phyloP scores from a whole-genome alignment of 2,888 invertebrate genomes.

The Dorcus parallelipipedus region DNA sequence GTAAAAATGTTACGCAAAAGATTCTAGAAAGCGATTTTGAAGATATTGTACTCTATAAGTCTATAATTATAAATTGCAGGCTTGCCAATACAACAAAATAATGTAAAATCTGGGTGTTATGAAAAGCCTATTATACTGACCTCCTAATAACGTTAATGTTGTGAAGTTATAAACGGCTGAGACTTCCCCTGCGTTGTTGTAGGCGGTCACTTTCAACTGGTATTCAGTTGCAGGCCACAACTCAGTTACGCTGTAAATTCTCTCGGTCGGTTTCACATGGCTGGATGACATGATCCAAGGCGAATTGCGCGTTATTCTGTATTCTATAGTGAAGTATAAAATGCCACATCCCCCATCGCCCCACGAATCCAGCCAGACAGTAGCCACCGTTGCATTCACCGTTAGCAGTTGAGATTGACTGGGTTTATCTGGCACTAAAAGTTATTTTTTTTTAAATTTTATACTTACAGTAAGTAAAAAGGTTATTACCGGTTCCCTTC shows the following conservation, averaged over 20 bases:
- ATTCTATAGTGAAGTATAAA: slow-evolving; percentile 80
- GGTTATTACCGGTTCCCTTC: slow-evolving; percentile 66
- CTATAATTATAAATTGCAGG: too few species aligned
- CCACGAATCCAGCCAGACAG: slow-evolving; percentile 84
- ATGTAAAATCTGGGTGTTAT: not conserved
- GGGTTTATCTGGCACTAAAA: slow-evolving; percentile 70
- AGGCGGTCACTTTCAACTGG: slow-evolving; percentile 71
- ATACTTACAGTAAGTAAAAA: not conserved
- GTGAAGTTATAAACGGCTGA: slow-evolving; percentile 81
- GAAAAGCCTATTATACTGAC: slow-evolving; percentile 46
- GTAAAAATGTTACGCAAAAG: too few species aligned
- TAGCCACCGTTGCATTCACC: slow-evolving; percentile 81
- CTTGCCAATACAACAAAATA: too few species aligned
- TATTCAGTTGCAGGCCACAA: slow-evolving; percentile 74
- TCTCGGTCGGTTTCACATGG: slow-evolving; percentile 76
- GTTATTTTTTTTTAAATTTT: not conserved
- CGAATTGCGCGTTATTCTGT: slow-evolving; percentile 61
- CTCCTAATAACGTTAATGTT: slow-evolving; percentile 72
- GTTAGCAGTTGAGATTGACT: slow-evolving; percentile 79
- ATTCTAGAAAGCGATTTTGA: too few species aligned
- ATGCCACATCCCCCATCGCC: slow-evolving; percentile 87
- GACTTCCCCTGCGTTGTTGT: slow-evolving; percentile 84
- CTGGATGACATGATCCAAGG: slow-evolving; percentile 79
- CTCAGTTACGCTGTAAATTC: slow-evolving; percentile 76
- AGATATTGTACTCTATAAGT: too few species aligned